Base-by-base conservation (phyloP, 2,888 invertebrate species). In the Hydraecia micacea region DNA sequence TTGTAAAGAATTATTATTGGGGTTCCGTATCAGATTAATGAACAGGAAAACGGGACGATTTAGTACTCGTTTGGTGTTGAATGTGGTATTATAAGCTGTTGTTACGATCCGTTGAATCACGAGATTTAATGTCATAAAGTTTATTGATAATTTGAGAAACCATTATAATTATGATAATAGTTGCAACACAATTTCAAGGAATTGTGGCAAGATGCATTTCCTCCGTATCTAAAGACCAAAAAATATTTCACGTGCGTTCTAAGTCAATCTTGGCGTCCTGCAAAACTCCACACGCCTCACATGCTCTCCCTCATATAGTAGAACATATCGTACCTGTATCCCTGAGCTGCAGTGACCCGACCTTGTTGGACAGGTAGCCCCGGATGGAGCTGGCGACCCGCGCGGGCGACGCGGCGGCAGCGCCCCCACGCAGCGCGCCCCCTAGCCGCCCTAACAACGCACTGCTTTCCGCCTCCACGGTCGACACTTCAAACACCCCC, bases 331-430 rank as follows among this genome's bases (percentile, higher is more conserved):
- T 91, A 98, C 98, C 98, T 98, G 98, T 97, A 92, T 98, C 98
- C 92, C 97, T 97, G 73, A 97, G 97, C 95, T 98, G 97, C 93
- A 97, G 97, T 93, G 97, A 97, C 94, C 97, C 97, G 94, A 98
- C 97, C 92, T 97, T 97, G 95, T 97, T 97, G 93, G 97, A 97
- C 90, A 98, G 97, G 97, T 97, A 98, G 91, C 98, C 98, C 93
- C 97, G 97, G 95, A 98, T 97, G 96, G 98, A 98, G 96, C 97
- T 97, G 94, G 98, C 98, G 93, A 98, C 98, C 91, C 98, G 97
- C 94, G 97, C 97, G 90, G 97, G 98, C 93, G 98, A 97, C 94
- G 97, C 97, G 93, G 97, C 97, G 93, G 97, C 97, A 91, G 97
- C 97, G 93, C 98, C 97, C 95, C 98, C 97, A 90, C 98, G 97